phyloP scores from a whole-genome alignment of 2,888 invertebrate species.

The Drosophila kokeensis region DNA sequence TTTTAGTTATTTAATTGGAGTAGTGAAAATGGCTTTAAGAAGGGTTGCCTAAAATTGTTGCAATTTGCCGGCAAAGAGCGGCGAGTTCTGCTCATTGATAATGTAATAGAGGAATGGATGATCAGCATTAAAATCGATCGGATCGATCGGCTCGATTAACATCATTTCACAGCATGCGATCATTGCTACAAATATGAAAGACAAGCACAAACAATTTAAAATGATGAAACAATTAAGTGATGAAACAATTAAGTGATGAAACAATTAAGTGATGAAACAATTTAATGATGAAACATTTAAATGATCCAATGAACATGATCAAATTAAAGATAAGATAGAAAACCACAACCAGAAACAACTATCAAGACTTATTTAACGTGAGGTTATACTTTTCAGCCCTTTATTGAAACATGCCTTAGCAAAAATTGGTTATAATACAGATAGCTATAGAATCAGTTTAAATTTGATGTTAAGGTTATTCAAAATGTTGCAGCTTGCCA shows the following conservation, averaged over 20 bases:
- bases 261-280: background rate
- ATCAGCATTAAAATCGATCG: constrained; percentile 20
- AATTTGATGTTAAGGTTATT: background rate
- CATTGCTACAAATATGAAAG: constrained; percentile 6
- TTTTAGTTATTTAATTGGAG: background rate
- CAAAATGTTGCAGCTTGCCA: constrained; percentile 29
- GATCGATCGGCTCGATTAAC: constrained; percentile 20
- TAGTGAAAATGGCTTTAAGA: background rate
- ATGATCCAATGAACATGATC: background rate
- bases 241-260: background rate
- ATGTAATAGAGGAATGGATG: constrained; percentile 29
- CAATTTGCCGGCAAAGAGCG: constrained; percentile 32
- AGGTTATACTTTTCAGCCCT: background rate
- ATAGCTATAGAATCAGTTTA: background rate
- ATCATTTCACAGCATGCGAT: background rate
- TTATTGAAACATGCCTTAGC: constrained; percentile 18
- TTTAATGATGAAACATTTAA: background rate
- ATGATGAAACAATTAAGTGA: too few relatives aligned
- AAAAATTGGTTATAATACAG: background rate
- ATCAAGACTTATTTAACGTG: background rate
- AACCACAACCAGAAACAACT: background rate
- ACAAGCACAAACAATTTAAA: background rate
- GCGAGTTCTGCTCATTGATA: background rate
- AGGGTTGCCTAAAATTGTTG: constrained; percentile 17
- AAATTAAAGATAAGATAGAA: too few relatives aligned